These are phyloP conservation scores for Sigmodon hispidus DNA, from an alignment of 2,113 vertebrate genomes.

Conservation along the genomic window DNA sequence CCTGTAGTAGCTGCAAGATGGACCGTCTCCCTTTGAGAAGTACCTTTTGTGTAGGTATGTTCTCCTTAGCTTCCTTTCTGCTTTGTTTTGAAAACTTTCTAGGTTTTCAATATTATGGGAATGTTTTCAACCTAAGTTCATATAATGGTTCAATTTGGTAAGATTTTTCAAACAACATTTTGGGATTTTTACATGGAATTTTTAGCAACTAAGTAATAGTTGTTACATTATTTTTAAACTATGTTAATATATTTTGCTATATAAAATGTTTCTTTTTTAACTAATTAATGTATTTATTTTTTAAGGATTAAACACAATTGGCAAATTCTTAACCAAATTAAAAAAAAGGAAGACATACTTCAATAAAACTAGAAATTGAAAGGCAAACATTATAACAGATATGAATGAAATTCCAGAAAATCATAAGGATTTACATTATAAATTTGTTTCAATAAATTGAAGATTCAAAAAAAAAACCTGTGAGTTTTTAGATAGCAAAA, in stretches of 20 bases:
- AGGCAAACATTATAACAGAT: no score
- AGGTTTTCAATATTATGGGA: not conserved
- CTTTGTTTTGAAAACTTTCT: not conserved
- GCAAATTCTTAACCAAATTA: no score
- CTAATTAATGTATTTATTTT: no score
- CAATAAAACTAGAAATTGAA: no score
- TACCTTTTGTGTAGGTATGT: rapidly evolving
- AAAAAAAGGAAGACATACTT: no score
- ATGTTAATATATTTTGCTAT: not conserved
- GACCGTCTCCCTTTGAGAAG: not conserved
- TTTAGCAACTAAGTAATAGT: slow-evolving; percentile 2
- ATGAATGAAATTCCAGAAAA: no score
- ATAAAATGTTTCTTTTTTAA: slow-evolving; percentile 6
- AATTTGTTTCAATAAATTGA: no score
- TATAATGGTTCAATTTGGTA: not conserved
- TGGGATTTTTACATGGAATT: not conserved
- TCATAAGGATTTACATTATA: no score
- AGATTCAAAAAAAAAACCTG: no score
- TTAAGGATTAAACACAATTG: no score
- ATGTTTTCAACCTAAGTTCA: not conserved
- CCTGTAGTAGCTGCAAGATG: not conserved
- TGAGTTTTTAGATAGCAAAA: no score
- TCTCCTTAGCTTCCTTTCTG: not conserved
- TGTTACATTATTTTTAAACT: not conserved
- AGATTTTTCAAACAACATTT: not conserved